These are phyloP conservation scores for Micoletzkya japonica DNA, from an alignment of 2,888 invertebrate genomes.

Conservation along the genomic window DNA sequence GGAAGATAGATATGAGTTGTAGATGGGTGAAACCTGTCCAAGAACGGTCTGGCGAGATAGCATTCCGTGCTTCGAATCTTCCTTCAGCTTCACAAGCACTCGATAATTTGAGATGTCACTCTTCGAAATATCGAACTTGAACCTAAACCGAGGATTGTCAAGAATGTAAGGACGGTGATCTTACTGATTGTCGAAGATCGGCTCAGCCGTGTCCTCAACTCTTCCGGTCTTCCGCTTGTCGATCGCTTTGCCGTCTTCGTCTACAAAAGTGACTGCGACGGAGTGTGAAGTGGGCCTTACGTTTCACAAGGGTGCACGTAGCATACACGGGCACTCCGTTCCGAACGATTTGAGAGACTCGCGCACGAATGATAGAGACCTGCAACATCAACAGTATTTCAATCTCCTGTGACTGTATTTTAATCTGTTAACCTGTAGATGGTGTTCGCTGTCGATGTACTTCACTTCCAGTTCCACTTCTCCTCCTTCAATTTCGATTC, in stretches of 20 bases:
- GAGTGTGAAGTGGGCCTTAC: too few relatives aligned
- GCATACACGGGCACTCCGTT: too few relatives aligned
- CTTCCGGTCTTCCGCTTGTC: conserved; percentile 50
- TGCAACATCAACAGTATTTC: too few relatives aligned
- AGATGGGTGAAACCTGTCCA: conserved; percentile 48
- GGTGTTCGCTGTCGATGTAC: conserved; percentile 36
- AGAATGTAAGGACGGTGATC: conserved; percentile 19
- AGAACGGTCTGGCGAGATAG: conserved; percentile 52
- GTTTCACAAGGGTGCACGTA: too few relatives aligned
- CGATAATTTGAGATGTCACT: conserved; percentile 54
- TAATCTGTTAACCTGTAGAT: conserved; percentile 36
- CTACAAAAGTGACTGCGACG: too few relatives aligned
- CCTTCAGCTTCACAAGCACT: conserved; percentile 59
- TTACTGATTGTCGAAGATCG: conserved; percentile 57
- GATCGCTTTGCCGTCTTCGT: conserved; percentile 40
- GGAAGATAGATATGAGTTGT: neutral
- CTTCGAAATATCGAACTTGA: conserved; percentile 54
- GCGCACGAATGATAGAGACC: too few relatives aligned
- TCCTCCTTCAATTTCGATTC: too few relatives aligned
- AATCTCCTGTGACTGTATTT: too few relatives aligned
- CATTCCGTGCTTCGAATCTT: conserved; percentile 58
- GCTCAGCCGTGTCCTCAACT: conserved; percentile 41
- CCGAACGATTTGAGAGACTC: too few relatives aligned
- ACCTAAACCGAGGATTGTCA: conserved; percentile 38
- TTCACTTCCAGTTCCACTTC: conserved; percentile 44